A percentile compares a stretch with the other conserved stretches of the same genome.
phyloP scores from a whole-genome alignment of 2,113 vertebrate genomes.

The Epinephelus cyanopodus region DNA sequence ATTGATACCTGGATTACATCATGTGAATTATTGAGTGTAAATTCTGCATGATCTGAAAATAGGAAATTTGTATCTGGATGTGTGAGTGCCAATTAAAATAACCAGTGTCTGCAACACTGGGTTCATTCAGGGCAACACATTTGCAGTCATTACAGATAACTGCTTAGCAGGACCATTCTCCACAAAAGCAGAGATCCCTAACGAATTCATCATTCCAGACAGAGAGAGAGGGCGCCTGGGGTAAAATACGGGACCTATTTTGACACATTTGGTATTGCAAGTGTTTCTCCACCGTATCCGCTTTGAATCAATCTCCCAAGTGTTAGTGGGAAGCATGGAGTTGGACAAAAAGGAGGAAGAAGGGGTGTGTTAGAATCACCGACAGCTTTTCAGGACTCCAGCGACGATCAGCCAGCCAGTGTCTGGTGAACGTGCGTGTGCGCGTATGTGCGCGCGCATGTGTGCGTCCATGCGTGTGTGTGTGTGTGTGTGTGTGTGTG shows the following conservation, averaged over 20 bases:
- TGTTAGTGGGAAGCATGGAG: constrained; percentile 44
- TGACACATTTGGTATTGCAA: constrained; percentile 25
- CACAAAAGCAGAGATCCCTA: constrained; percentile 42
- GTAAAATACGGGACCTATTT: constrained; percentile 25
- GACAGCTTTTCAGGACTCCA: constrained; percentile 77
- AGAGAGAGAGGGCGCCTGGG: constrained; percentile 25
- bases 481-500: constrained; percentile 13
- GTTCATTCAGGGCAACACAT: constrained; percentile 65
- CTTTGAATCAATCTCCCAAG: constrained; percentile 12
- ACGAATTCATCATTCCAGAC: constrained; percentile 50
- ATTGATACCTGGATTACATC: not conserved
- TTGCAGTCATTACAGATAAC: constrained; percentile 57
- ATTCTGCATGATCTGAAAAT: not conserved
- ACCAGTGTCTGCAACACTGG: constrained; percentile 23
- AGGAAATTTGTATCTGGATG: not conserved
- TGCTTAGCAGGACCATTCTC: constrained; percentile 31
- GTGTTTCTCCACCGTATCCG: constrained; percentile 4
- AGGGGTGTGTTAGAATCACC: constrained; percentile 73
- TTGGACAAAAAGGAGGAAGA: constrained; percentile 34
- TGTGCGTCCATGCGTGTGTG: constrained; percentile 24
- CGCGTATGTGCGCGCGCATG: constrained; percentile 23
- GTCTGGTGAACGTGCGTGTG: constrained; percentile 70
- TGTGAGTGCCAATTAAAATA: constrained; percentile 13
- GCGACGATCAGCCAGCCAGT: constrained; percentile 72
- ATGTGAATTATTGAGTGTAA: not conserved